Base-by-base conservation (phyloP, 2,888 invertebrate genomes). In the Cremastobaeus sp. region DNA sequence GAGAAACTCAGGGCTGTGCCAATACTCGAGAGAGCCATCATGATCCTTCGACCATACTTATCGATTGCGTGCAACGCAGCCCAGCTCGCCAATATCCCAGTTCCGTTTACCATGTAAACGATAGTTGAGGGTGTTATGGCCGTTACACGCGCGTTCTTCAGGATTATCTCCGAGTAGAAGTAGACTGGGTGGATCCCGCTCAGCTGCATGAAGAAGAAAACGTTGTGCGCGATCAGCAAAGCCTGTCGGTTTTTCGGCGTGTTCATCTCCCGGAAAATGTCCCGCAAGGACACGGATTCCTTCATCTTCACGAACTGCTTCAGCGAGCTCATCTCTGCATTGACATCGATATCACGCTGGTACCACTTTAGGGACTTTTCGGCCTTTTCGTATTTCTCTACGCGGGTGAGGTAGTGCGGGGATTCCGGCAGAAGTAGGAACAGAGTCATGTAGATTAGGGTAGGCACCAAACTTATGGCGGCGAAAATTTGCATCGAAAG, bases 151-250 rank as follows among this genome's bases (percentile, higher is more conserved):
- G 81, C 82, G 0, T 76, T 77, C 4, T 14, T 78, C 25, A 86
- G 48, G 6, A 86, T 84, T n/a, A 79, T 79, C 52, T 86, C 86
- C 84, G 85, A 83, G 74, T 86, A 86, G 34, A 81, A 84, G 2
- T 82, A 21, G 2, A 86, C 64, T 1, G 80, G 78, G 41, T 83
- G 82, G 0, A 85, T 47, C 8, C 87, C 87, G 60, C 81, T 79
- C 2, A 84, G 32, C 41, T 86, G 86, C 60, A 81, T 75, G 48
- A 84, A 83, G 8, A 83, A 70, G 50, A 82, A 83, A 0, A 87
- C 60, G 0, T 79, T 35, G 1, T 74, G 66, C 0, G 78, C 69
- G n/a, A 86, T 66, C 1, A 82, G 11, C 6, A 84, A 15, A 0
- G 85, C 84, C 3, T 79, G 82, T 2, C 73, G 70, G 41, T 78